Evolutionary conservation across 2,113 vertebrate species (phyloP), one percentile per base, ranked within the genome.

Genomic region (Sylvietta virens): DNA sequence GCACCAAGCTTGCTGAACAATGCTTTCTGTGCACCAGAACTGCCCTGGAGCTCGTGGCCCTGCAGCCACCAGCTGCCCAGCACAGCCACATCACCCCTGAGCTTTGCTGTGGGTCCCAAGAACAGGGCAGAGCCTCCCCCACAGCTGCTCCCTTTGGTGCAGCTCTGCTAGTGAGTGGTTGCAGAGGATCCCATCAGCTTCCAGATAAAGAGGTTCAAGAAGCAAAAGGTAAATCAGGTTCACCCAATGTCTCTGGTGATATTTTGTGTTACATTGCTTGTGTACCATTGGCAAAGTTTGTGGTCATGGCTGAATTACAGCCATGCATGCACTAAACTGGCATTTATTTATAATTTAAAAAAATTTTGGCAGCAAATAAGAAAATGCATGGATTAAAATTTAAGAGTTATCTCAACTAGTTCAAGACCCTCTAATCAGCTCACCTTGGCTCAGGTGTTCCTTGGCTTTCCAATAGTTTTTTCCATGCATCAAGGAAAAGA

Each of bases 321-420:
- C 70, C 42, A 5, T 20, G 60, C 39, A 57, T 74, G 66, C 9
- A 2, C 48, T 33, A 26, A 19, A 3, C n/a, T 66, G 58, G 35
- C 61, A 79, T 86, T 90, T 81, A 94, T 95, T 92, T 77, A 50
- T n/a, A n/a, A n/a, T n/a, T n/a, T n/a, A n/a, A n/a, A n/a, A n/a
- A n/a, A n/a, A n/a, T n/a, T 92, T 81, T 72, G 89, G 88, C 73
- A 90, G 87, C 96, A 95, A 83, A 92, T 69, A 92, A 62, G 76
- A 39, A 82, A 44, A 60, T 6, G 22, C 2, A 1, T 61, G 44
- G 64, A 90, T 95, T 92, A 94, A 96, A 95, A 93, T 88, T 61
- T 91, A 57, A 92, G 91, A 72, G 74, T 90, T 82, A 90, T 57
- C 58, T 74, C 90, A 88, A 71, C 65, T 45, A 65, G 53, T 71